Evolutionary conservation across 2,797 vertebrate species (phyloP).

Genomic region (Danio tinwini): DNA sequence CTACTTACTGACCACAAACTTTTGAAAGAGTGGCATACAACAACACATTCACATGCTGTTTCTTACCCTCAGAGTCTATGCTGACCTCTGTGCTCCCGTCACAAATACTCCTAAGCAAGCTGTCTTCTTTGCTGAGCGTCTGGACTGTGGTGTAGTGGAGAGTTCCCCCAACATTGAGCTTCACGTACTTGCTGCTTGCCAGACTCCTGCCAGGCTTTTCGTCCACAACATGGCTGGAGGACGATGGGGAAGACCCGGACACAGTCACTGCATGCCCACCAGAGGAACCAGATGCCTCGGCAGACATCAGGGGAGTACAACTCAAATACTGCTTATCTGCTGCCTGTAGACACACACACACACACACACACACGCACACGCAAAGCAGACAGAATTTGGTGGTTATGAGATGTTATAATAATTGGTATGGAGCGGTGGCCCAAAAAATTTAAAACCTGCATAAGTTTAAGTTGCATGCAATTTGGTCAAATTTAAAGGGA

Average conservation of each 20-base stretch:
- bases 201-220: slow-evolving; percentile 68
- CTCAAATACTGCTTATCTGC: slow-evolving; percentile 18
- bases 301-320: slow-evolving; percentile 78
- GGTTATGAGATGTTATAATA: background rate
- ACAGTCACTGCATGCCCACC: slow-evolving; percentile 73
- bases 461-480: too few species aligned
- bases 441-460: too few species aligned
- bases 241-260: slow-evolving; percentile 63
- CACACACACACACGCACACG: slow-evolving; percentile 1
- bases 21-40: background rate
- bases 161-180: slow-evolving; percentile 89
- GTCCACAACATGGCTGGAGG: slow-evolving; percentile 68
- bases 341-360: slow-evolving; percentile 33
- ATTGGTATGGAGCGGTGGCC: too few species aligned
- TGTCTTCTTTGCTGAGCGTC: slow-evolving; percentile 88
- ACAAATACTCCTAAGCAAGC: slow-evolving; percentile 85
- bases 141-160: slow-evolving; percentile 91
- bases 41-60: background rate
- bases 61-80: slow-evolving; percentile 85
- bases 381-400: background rate
- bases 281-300: slow-evolving; percentile 81
- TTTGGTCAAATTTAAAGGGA: too few species aligned
- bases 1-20: background rate
- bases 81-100: slow-evolving; percentile 83
- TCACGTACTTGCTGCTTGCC: slow-evolving; percentile 87